Evolutionary conservation across 1,140 invertebrate genomes (phyloP).

Genomic region (Drosophila bifasciata): DNA sequence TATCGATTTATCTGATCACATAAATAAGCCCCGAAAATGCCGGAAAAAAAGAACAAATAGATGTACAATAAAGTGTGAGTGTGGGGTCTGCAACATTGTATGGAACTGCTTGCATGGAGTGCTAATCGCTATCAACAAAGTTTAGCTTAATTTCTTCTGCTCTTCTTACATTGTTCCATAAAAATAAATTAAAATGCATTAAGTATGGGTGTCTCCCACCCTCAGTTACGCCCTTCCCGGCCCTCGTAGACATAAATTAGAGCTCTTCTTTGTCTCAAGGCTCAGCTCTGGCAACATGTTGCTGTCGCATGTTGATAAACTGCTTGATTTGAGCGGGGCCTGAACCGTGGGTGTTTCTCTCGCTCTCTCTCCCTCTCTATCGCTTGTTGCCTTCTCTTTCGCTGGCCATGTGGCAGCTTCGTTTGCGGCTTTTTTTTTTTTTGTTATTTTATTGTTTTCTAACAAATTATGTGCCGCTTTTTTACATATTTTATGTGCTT

Average conservation of each 20-base stretch:
- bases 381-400: constrained; percentile 10
- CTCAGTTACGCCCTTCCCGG: too few relatives aligned
- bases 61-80: too few relatives aligned
- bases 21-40: constrained; percentile 54
- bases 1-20: constrained; percentile 65
- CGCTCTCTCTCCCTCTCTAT: background rate
- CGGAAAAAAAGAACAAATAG: constrained; percentile 18
- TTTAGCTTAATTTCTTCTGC: too few relatives aligned
- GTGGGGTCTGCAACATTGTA: too few relatives aligned
- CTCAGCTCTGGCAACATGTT: background rate
- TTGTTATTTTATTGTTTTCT: constrained; percentile 48
- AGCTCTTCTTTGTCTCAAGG: too few relatives aligned
- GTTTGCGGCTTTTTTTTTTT: constrained; percentile 41
- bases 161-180: too few relatives aligned
- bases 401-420: constrained; percentile 50
- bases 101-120: too few relatives aligned
- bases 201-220: too few relatives aligned
- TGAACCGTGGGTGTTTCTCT: constrained; percentile 20
- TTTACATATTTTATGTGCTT: constrained; percentile 61
- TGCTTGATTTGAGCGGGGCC: constrained; percentile 6
- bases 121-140: too few relatives aligned
- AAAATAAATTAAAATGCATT: too few relatives aligned
- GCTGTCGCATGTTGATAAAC: constrained; percentile 17
- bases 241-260: too few relatives aligned
- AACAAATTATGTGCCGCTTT: constrained; percentile 72